Evolutionary conservation across 92 coral and sea anemone genomes (phyloP), one percentile per base, ranked within the genome.

Genomic region (Siderastrea siderea): DNA sequence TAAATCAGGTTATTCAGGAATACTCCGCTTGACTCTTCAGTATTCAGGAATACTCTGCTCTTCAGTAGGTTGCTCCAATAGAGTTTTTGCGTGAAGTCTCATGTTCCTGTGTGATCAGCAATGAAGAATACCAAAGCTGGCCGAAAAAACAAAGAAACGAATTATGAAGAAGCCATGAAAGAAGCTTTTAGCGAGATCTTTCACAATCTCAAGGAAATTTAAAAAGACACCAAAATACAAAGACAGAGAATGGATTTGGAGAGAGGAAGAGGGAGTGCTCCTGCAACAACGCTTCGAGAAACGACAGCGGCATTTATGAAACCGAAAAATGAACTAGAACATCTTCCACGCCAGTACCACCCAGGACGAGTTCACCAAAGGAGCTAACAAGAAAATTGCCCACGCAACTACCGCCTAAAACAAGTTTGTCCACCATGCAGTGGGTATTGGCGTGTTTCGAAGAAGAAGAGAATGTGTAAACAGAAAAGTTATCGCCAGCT

Each of bases 111-210:
- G 61, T 7, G 12, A 55, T 55, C 12, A 55, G 8, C 61, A 55
- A 71, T 71, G 60, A 6, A 19, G 49, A 50, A 12, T 61, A 1
- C 59, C 12, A 19, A 73, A 51, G 64, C 10, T 14, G 67, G 43
- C n/a, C 38, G 12, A 45, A 58, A 16, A 12, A 38, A 62, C 17
- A 19, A 61, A 48, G 52, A 26, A 44, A n/a, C n/a, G 15, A 66
- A 48, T 52, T 80, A 80, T 67, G 84, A 80, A 6, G 61, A 65
- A 68, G 74, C 74, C 74, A 80, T 80, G 58, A 50, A 11, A 1
- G 73, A 80, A 13, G 84, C 84, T 47, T 65, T 80, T 49, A 17
- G 15, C 45, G 84, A 80, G 44, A 65, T 80, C 7, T 80, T 66
- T 80, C 73, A 65, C 52, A 80, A 80, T 49, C 69, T 80, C 9